Percentiles rank a stretch among this genome's conserved stretches.
These are phyloP conservation scores for Actinernus sp. DNA, from an alignment of 92 coral and sea anemone species.

Conservation along the genomic window DNA sequence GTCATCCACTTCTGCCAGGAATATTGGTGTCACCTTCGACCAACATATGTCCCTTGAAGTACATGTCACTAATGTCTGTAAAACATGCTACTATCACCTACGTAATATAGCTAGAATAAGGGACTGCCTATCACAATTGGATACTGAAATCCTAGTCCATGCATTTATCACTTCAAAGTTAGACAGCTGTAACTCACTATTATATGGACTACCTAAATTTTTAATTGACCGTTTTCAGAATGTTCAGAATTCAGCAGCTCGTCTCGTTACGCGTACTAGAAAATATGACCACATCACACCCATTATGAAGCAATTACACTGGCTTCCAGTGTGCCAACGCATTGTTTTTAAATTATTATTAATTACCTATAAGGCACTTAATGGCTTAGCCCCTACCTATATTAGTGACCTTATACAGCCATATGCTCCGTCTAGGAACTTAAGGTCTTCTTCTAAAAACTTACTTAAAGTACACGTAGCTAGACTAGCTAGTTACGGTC, in stretches of 20 bases:
- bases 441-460: conserved; percentile 1
- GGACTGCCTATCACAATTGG: neutral
- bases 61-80: neutral
- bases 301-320: neutral
- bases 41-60: neutral
- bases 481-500: too few relatives aligned
- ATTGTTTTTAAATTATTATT: neutral
- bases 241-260: neutral
- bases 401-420: neutral
- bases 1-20: conserved; percentile 22
- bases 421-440: neutral
- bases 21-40: conserved; percentile 21
- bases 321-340: neutral
- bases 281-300: neutral
- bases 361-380: conserved; percentile 1
- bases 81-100: conserved; percentile 1
- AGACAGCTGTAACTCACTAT: neutral
- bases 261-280: neutral
- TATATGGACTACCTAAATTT: neutral
- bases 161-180: conserved; percentile 3
- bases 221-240: neutral
- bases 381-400: conserved; percentile 5
- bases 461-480: neutral
- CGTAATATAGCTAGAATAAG: neutral
- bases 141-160: neutral